Percentiles rank a stretch among this genome's conserved stretches.
phyloP scores from a whole-genome alignment of 2,797 vertebrate genomes.

The Sebastes diaconus region DNA sequence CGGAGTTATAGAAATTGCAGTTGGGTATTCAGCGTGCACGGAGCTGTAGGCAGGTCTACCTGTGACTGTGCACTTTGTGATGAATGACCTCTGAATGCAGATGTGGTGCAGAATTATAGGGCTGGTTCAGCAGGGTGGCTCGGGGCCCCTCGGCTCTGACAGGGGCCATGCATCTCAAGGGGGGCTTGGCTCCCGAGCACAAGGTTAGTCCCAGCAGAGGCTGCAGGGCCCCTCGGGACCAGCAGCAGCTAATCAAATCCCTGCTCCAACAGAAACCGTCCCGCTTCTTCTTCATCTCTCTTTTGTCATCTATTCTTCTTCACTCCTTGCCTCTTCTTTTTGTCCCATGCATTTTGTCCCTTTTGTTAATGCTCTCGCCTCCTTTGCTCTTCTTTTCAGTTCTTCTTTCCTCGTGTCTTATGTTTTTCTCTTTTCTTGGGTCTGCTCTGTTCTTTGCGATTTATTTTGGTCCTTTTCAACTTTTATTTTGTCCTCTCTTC shows the following conservation, averaged over 20 bases:
- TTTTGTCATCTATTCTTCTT: neutral
- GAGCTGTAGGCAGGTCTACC: conserved; percentile 18
- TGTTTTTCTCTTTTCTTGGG: neutral
- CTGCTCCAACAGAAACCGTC: neutral
- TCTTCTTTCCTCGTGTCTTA: neutral
- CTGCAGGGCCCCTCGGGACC: conserved; percentile 21
- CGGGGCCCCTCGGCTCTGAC: conserved; percentile 60
- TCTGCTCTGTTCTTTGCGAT: neutral
- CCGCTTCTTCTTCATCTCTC: neutral
- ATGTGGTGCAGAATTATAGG: conserved; percentile 50
- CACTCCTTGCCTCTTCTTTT: neutral
- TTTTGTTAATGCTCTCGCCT: neutral
- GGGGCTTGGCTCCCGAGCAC: conserved; percentile 44
- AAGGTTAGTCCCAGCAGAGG: conserved; percentile 47
- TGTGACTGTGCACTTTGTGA: conserved; percentile 56
- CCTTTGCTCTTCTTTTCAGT: neutral
- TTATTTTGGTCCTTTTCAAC: neutral
- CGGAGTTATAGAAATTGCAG: conserved; percentile 11
- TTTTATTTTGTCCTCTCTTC: neutral
- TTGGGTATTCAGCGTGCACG: neutral
- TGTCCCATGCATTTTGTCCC: neutral
- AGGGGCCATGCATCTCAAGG: conserved; percentile 69
- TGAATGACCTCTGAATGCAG: conserved; percentile 65
- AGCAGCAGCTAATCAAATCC: conserved; percentile 32
- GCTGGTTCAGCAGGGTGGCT: conserved; percentile 35